Base-by-base conservation (phyloP, 2,797 vertebrate species). In the Danio aesculapii region DNA sequence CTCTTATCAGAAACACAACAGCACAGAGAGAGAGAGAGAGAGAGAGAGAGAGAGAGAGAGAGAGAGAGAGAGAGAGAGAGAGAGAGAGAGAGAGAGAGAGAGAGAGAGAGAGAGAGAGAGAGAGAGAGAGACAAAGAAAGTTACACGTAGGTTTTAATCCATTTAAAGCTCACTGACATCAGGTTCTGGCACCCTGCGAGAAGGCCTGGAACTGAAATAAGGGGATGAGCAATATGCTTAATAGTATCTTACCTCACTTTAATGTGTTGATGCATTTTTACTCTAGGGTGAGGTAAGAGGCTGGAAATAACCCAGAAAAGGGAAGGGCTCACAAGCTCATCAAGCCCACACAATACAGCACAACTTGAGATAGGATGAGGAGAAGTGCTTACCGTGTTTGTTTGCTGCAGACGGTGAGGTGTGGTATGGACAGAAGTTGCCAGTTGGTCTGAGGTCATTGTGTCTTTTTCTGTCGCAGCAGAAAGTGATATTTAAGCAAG, bases 251-350 rank as follows among this genome's bases (percentile, higher is more conserved):
- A 83, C 84, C 84, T 89, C 70, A 77, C 69, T 84, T 77, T 81
- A 83, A 72, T 53, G 13, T 73, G 85, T 84, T 80, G 87, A 84
- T 84, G 82, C 87, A 83, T 86, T 87, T 87, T 91, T 85, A 83
- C 86, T 87, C 66, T 70, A 79, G 77, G 85, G 88, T 90, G 88
- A 93, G 88, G 85, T 89, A 87, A 90, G 79, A 67, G 46, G 69
- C 88, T 84, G 80, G 81, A 89, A 93, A 92, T 91, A 91, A 87
- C 52, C 64, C 63, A 59, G 79, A 88, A 84, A 83, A 86, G 88
- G 84, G 82, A 81, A 50, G 61, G 67, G 62, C 68, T 64, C 44
- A 19, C 21, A 41, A n/a, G 30, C 58, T 75, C 64, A 58, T 68
- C 55, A 30, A 71, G 39, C 67, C 77, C 57, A 71, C 57, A 59